Evolutionary conservation across 2,797 vertebrate species (phyloP), one percentile per base, ranked within the genome.

Genomic region (Discoglossus pictus): DNA sequence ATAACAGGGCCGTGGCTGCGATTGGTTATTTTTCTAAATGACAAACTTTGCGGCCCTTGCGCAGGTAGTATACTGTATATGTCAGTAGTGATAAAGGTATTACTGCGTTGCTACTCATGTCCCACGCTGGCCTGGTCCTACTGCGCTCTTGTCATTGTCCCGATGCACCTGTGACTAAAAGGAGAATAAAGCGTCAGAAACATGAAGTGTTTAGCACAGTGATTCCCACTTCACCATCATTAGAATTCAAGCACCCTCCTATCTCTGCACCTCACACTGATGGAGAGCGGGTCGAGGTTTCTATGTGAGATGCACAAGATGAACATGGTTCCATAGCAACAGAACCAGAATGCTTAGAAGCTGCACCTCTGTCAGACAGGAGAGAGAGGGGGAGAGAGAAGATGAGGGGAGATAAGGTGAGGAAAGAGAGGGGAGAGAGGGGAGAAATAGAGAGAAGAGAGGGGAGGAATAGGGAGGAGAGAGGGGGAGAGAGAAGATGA

Each of bases 241-340:
- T 54, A 52, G 46, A 52, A 9, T 24, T 38, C 31, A 17, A 11
- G 17, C 36, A 52, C 34, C 42, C 50, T 53, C 23, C n/a, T n/a
- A n/a, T n/a, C 18, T 35, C 53, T 40, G 18, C n/a, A 6, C 16
- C n/a, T n/a, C n/a, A n/a, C n/a, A n/a, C n/a, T n/a, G n/a, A n/a
- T n/a, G n/a, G n/a, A n/a, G n/a, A n/a, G n/a, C n/a, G n/a, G n/a
- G n/a, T n/a, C n/a, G n/a, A n/a, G n/a, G n/a, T n/a, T n/a, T 56
- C 42, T 23, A 21, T 15, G 38, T 12, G 46, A 51, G n/a, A n/a
- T n/a, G 7, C 52, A 73, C 12, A 44, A 53, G 47, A 44, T 63
- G 58, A 47, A 69, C 48, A 50, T 46, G 66, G 61, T 68, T 47
- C 66, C 61, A 68, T 68, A 34, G 56, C 15, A 68, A 68, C 66